Evolutionary conservation across 2,888 invertebrate genomes (phyloP).

Genomic region (Morinoia aosen): DNA sequence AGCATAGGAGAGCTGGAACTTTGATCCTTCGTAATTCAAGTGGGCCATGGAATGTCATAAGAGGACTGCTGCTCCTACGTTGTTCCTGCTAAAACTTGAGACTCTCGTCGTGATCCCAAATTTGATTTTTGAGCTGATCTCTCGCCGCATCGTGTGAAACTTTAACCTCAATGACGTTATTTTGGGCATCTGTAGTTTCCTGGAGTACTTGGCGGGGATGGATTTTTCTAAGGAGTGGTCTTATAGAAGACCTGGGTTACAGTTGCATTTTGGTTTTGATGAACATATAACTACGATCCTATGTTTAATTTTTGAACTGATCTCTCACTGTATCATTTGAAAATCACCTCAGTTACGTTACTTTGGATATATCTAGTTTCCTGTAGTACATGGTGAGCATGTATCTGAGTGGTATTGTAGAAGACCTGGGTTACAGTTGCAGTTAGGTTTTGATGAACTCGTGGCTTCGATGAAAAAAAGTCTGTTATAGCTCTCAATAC

Average conservation of each 20-base stretch:
- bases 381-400: neutral
- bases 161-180: neutral
- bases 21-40: neutral
- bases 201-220: neutral
- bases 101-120: neutral
- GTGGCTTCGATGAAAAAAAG: neutral
- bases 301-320: neutral
- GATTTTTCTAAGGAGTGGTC: neutral
- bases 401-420: neutral
- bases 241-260: neutral
- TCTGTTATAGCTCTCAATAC: neutral
- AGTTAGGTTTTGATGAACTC: too few relatives aligned
- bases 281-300: neutral
- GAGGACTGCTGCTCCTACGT: neutral
- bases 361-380: neutral
- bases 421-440: neutral
- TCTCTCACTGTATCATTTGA: neutral
- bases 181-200: neutral
- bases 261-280: too few relatives aligned
- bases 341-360: neutral
- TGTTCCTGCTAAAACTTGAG: neutral
- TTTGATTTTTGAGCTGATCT: neutral
- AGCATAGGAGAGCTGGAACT: neutral
- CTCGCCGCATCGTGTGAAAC: neutral
- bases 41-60: neutral